phyloP scores from a whole-genome alignment of 2,888 invertebrate species.

The Galeopsomyia nigrocyanea region DNA sequence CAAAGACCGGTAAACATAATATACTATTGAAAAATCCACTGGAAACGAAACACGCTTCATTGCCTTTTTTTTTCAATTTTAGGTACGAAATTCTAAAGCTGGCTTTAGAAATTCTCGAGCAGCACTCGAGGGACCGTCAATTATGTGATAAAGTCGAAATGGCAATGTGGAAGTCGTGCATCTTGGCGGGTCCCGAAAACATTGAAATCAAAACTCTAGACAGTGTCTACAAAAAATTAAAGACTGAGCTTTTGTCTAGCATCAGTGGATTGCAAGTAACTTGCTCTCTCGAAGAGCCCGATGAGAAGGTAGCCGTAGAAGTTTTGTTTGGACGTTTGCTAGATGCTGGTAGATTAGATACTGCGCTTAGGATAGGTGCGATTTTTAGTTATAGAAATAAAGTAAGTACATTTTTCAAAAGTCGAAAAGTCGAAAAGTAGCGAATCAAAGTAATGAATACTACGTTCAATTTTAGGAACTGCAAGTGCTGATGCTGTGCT shows the following conservation, averaged over 20 bases:
- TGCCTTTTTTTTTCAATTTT: conserved; percentile 13
- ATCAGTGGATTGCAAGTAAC: conserved; percentile 55
- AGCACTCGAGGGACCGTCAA: conserved; percentile 55
- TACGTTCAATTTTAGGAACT: conserved; percentile 66
- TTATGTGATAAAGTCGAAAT: conserved; percentile 62
- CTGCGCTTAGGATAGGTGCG: conserved; percentile 73
- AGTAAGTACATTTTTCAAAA: conserved; percentile 50
- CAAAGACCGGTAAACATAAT: conserved; percentile 58
- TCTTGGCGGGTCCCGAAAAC: conserved; percentile 61
- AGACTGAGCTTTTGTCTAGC: conserved; percentile 60
- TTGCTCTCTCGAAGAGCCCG: conserved; percentile 55
- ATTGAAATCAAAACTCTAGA: conserved; percentile 55
- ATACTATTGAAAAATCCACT: not conserved
- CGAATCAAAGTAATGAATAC: conserved; percentile 3
- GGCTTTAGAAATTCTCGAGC: conserved; percentile 60
- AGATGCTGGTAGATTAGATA: conserved; percentile 73
- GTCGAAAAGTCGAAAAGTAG: too few relatives aligned
- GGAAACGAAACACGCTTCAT: not conserved
- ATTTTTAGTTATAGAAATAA: conserved; percentile 64
- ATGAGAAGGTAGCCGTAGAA: conserved; percentile 57
- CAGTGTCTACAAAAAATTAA: conserved; percentile 58
- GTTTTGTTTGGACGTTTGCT: conserved; percentile 72
- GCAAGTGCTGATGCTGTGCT: conserved; percentile 75
- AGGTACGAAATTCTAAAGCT: conserved; percentile 63
- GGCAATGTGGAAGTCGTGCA: conserved; percentile 67